phyloP scores from a whole-genome alignment of 2,797 vertebrate genomes.

The Meda fulgida region DNA sequence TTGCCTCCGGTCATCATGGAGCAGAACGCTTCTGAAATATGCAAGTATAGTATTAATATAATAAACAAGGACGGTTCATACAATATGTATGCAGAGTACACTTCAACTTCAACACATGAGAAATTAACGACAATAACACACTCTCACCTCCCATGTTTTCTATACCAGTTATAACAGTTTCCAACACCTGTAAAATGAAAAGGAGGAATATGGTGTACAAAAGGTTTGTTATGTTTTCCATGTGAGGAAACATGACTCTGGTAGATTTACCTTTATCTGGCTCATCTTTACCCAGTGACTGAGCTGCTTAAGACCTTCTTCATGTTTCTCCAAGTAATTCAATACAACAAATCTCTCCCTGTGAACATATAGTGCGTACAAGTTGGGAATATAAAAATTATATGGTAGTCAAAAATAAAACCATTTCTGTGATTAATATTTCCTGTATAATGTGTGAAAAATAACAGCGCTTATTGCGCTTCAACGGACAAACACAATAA shows the following conservation, averaged over 20 bases:
- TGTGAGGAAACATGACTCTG: neutral
- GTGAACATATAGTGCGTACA: neutral
- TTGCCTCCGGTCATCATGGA: constrained; percentile 97
- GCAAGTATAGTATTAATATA: constrained; percentile 3
- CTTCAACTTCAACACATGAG: neutral
- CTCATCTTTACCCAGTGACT: constrained; percentile 86
- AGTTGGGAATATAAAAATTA: neutral
- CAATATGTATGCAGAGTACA: neutral
- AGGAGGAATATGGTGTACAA: constrained; percentile 27
- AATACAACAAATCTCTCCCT: constrained; percentile 92
- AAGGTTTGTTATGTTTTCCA: neutral
- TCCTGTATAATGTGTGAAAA: too few relatives aligned
- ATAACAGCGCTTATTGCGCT: neutral
- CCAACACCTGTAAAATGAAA: constrained; percentile 82
- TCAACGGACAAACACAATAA: neutral
- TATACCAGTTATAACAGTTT: constrained; percentile 87
- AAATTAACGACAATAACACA: neutral
- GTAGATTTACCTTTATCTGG: constrained; percentile 85
- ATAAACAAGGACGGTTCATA: neutral
- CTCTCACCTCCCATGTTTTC: constrained; percentile 91
- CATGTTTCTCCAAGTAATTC: constrained; percentile 84
- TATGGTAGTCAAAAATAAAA: neutral
- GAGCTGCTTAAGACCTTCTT: constrained; percentile 81
- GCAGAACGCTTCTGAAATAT: constrained; percentile 89
- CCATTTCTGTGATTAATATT: too few relatives aligned